A percentile compares a stretch with the other conserved stretches of the same genome.
Evolutionary conservation across 2,113 vertebrate genomes (phyloP).

Genomic region (Hydropotes inermis): DNA sequence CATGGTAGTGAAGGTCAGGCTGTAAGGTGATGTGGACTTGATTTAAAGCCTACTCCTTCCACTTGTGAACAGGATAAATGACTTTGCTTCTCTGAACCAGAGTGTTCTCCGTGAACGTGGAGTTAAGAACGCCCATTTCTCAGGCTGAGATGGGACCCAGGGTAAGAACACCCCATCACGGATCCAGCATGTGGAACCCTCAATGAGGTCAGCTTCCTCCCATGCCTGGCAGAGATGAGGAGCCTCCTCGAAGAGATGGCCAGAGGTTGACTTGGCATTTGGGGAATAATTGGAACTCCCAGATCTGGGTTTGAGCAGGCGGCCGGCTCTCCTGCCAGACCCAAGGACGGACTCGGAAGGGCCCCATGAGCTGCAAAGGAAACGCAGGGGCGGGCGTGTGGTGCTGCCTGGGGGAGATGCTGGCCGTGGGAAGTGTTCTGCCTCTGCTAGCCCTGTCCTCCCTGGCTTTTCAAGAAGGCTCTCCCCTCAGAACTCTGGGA

Average conservation of each 20-base stretch:
- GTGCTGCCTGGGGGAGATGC: not conserved
- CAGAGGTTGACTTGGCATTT: not conserved
- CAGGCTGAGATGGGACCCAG: not conserved
- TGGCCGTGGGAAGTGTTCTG: not conserved
- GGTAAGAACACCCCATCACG: accelerated
- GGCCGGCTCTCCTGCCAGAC: not conserved
- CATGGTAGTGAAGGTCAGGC: not conserved
- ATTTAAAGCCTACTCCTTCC: not conserved
- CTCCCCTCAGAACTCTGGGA: not conserved
- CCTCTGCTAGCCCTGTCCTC: not conserved
- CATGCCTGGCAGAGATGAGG: too few species aligned
- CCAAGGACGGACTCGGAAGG: too few species aligned
- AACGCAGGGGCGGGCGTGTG: accelerated
- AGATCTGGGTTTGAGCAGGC: not conserved
- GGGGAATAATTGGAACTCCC: not conserved
- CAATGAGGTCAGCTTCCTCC: not conserved
- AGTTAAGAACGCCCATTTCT: not conserved
- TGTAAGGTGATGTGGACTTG: accelerated
- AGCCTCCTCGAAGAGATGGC: not conserved
- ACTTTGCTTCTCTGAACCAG: not conserved
- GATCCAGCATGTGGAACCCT: not conserved
- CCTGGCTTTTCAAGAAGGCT: not conserved
- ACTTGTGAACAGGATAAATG: not conserved
- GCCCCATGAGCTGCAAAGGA: not conserved
- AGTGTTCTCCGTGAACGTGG: not conserved